Evolutionary conservation across 2,888 invertebrate genomes (phyloP).

Genomic region (Linnaemya tessellans): DNA sequence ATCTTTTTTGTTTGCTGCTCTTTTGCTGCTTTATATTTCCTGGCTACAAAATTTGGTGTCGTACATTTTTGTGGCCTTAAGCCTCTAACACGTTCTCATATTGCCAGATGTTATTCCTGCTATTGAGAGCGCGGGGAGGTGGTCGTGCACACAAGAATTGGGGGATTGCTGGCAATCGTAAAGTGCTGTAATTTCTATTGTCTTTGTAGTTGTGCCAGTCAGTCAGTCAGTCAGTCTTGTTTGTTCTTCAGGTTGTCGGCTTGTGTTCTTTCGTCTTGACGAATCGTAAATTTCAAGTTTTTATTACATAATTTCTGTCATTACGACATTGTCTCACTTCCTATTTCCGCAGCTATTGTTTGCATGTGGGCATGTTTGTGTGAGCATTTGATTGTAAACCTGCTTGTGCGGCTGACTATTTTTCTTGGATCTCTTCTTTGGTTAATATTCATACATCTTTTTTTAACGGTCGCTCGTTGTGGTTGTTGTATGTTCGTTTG

Average conservation of each 20-base stretch:
- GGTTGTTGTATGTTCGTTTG: conserved; percentile 28
- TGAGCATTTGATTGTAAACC: not conserved
- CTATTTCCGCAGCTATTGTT: conserved; percentile 59
- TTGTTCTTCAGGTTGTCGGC: not conserved
- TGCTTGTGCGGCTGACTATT: conserved; percentile 10
- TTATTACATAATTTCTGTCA: conserved; percentile 82
- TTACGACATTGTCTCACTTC: conserved; percentile 76
- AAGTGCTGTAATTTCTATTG: conserved; percentile 27
- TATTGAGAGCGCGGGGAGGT: not conserved
- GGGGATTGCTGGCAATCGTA: conserved; percentile 15
- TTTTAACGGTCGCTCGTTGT: conserved; percentile 32
- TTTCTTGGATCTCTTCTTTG: conserved; percentile 28
- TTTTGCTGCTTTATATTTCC: conserved; percentile 60
- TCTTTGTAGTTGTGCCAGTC: conserved; percentile 2
- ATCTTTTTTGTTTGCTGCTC: conserved; percentile 10
- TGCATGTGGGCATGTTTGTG: not conserved
- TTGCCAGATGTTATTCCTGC: conserved; percentile 45
- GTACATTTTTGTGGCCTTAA: conserved; percentile 65
- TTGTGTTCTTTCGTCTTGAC: conserved; percentile 55
- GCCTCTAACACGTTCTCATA: conserved; percentile 63
- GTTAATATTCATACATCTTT: conserved; percentile 64
- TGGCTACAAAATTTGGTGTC: conserved; percentile 58
- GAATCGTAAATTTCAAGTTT: conserved; percentile 81
- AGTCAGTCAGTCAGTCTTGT: not conserved
- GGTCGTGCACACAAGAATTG: not conserved